A percentile compares a stretch with the other conserved stretches of the same genome.
phyloP scores from a whole-genome alignment of 2,888 invertebrate species.

The Junonia oenone region DNA sequence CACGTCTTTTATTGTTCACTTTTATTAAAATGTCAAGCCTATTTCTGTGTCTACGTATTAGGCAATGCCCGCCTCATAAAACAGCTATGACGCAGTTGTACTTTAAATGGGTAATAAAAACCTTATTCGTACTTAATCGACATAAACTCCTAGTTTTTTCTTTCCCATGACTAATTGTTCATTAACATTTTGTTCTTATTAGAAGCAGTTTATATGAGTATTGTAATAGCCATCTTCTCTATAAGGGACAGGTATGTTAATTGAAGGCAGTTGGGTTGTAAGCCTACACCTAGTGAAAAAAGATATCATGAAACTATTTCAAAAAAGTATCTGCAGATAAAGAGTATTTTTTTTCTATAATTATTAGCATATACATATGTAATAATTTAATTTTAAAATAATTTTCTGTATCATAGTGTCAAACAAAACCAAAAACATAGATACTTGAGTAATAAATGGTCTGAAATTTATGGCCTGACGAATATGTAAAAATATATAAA shows the following conservation, averaged over 20 bases:
- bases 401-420: too few species aligned
- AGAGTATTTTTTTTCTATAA: too few species aligned
- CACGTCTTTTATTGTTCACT: constrained; percentile 1
- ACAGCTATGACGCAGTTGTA: constrained; percentile 15
- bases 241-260: background rate
- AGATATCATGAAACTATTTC: too few species aligned
- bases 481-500: too few species aligned
- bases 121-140: constrained; percentile 10
- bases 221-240: background rate
- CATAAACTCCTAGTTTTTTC: background rate
- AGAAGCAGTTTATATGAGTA: background rate
- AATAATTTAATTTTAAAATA: too few species aligned
- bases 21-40: constrained; percentile 5
- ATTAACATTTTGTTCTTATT: background rate
- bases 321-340: too few species aligned
- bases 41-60: constrained; percentile 17
- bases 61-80: constrained; percentile 13
- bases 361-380: too few species aligned
- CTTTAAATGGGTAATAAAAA: constrained; percentile 15
- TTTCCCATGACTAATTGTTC: background rate
- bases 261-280: too few species aligned
- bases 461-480: too few species aligned
- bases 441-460: too few species aligned
- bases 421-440: too few species aligned
- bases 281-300: too few species aligned